These are phyloP conservation scores for Drosophila pseudotakahashii DNA, from an alignment of 2,888 invertebrate species.

Conservation along the genomic window DNA sequence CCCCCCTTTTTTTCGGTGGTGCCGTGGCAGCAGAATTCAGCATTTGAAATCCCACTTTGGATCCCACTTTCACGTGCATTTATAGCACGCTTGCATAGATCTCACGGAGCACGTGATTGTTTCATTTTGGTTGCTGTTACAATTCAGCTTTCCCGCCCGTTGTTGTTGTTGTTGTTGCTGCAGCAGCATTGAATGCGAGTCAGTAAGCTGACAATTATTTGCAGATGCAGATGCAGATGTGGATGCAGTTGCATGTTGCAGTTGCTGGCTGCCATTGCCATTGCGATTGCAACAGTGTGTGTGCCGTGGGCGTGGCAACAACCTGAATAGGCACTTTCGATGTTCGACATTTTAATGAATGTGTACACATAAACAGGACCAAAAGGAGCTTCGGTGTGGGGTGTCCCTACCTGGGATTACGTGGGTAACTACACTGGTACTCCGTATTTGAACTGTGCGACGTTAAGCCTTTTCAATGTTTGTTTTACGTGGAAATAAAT, in stretches of 20 bases:
- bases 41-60: slow-evolving; percentile 51
- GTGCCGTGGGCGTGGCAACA: slow-evolving; percentile 71
- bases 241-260: slow-evolving; percentile 34
- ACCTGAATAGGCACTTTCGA: slow-evolving; percentile 80
- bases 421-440: slow-evolving; percentile 6
- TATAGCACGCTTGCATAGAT: slow-evolving; percentile 77
- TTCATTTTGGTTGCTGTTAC: slow-evolving; percentile 58
- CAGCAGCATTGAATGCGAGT: slow-evolving; percentile 64
- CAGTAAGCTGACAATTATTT: slow-evolving; percentile 81
- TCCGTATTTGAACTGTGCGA: slow-evolving; percentile 34
- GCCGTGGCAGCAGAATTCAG: slow-evolving; percentile 27
- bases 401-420: slow-evolving; percentile 60
- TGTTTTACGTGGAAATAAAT: slow-evolving; percentile 75
- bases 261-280: background rate
- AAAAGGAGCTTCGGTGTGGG: background rate
- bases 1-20: slow-evolving; percentile 4
- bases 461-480: slow-evolving; percentile 64
- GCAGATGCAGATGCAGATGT: slow-evolving; percentile 67
- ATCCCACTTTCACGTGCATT: slow-evolving; percentile 77
- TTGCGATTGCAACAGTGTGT: slow-evolving; percentile 27
- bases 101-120: slow-evolving; percentile 80
- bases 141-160: background rate
- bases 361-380: slow-evolving; percentile 76
- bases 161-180: slow-evolving; percentile 2
- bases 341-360: slow-evolving; percentile 79